Percentiles rank a stretch among this genome's conserved stretches.
Evolutionary conservation across 1,140 invertebrate species (phyloP).

Genomic region (Scaptomyza graminum): DNA sequence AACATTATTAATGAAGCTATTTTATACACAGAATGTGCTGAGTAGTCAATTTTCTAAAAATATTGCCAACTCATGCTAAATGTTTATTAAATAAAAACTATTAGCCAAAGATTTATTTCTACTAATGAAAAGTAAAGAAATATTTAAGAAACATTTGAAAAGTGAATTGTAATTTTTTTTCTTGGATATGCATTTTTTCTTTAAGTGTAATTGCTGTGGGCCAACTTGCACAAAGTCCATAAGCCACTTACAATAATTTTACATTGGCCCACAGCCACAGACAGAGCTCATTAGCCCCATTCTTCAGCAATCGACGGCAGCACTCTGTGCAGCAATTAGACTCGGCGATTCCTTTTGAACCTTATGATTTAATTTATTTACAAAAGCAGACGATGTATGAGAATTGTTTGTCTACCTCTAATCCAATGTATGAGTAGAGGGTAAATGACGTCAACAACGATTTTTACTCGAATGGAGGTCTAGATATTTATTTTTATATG

Average conservation of each 20-base stretch:
- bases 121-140: not conserved
- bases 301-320: not conserved
- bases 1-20: not conserved
- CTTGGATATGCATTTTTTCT: too few species aligned
- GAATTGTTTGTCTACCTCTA: slow-evolving; percentile 26
- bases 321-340: not conserved
- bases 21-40: not conserved
- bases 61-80: not conserved
- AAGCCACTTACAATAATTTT: not conserved
- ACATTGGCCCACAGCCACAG: too few species aligned
- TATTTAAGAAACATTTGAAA: too few species aligned
- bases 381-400: slow-evolving; percentile 52
- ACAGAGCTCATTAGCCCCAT: slow-evolving; percentile 13
- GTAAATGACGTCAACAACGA: slow-evolving; percentile 50
- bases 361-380: slow-evolving; percentile 61
- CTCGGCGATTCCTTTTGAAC: slow-evolving; percentile 37
- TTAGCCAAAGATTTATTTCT: not conserved
- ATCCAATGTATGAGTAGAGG: not conserved
- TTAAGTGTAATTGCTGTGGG: too few species aligned
- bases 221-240: too few species aligned
- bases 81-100: not conserved
- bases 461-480: slow-evolving; percentile 17
- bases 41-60: not conserved
- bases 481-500: slow-evolving; percentile 44
- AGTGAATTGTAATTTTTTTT: too few species aligned